phyloP scores from a whole-genome alignment of 2,888 invertebrate genomes.

The Heliconius charithonia region DNA sequence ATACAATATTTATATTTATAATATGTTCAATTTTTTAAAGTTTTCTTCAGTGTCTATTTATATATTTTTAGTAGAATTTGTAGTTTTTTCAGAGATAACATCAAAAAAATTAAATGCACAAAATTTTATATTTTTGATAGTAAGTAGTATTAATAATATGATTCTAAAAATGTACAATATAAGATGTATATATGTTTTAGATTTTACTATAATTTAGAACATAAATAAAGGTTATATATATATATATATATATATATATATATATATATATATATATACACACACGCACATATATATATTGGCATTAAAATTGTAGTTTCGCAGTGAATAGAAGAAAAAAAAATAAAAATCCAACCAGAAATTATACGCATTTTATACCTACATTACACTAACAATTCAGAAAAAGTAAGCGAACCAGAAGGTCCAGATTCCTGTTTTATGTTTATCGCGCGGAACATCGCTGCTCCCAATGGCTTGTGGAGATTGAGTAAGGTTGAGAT shows the following conservation, averaged over 20 bases:
- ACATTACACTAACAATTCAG: conserved; percentile 19
- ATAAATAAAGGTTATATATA: too few relatives aligned
- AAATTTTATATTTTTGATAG: too few relatives aligned
- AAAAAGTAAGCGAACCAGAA: conserved; percentile 32
- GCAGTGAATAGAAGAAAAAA: neutral
- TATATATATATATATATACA: too few relatives aligned
- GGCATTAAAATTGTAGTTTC: neutral
- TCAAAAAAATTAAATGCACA: too few relatives aligned
- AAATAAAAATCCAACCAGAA: neutral
- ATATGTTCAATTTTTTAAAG: neutral
- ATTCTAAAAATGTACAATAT: too few relatives aligned
- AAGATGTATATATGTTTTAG: too few relatives aligned
- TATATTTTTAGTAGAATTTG: too few relatives aligned
- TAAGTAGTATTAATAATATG: too few relatives aligned
- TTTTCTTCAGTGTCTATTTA: neutral
- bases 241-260: too few relatives aligned
- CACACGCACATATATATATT: too few relatives aligned
- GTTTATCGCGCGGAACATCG: conserved; percentile 41
- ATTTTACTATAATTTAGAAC: too few relatives aligned
- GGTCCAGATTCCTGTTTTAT: conserved; percentile 41
- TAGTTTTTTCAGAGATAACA: too few relatives aligned
- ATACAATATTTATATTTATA: conserved; percentile 12
- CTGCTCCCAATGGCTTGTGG: conserved; percentile 43
- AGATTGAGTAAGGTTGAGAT: conserved; percentile 42
- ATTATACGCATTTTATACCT: conserved; percentile 16